These are phyloP conservation scores for Mythimna loreyi DNA, from an alignment of 2,888 invertebrate species.

Conservation along the genomic window DNA sequence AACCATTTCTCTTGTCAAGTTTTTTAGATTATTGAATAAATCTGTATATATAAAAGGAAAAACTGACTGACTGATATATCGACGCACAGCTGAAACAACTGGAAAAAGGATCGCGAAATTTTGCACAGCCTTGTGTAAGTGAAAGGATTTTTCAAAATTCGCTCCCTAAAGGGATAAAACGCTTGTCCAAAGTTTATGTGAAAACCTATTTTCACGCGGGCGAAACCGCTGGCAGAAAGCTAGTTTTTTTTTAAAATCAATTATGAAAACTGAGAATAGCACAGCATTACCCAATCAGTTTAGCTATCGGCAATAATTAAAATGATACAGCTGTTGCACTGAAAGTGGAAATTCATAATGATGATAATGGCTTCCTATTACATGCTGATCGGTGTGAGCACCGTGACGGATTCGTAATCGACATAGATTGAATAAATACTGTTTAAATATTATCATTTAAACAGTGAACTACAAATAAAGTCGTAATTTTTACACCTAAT, in stretches of 20 bases:
- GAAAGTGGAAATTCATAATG: conserved; percentile 39
- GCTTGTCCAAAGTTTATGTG: no score
- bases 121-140: no score
- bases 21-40: neutral
- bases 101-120: no score
- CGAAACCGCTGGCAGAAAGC: no score
- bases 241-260: neutral
- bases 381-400: conserved; percentile 29
- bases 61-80: no score
- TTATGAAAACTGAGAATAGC: neutral
- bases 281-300: neutral
- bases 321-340: conserved; percentile 24
- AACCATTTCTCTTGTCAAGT: no score
- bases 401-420: conserved; percentile 45
- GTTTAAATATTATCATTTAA: conserved; percentile 17
- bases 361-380: conserved; percentile 45
- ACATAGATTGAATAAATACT: conserved; percentile 18
- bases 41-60: no score
- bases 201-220: no score
- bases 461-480: neutral
- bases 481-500: no score
- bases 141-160: no score
- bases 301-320: conserved; percentile 36
- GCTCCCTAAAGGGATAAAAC: no score
- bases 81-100: no score